Base-by-base conservation (phyloP, 2,113 vertebrate genomes). In the Pterophyllum scalare region DNA sequence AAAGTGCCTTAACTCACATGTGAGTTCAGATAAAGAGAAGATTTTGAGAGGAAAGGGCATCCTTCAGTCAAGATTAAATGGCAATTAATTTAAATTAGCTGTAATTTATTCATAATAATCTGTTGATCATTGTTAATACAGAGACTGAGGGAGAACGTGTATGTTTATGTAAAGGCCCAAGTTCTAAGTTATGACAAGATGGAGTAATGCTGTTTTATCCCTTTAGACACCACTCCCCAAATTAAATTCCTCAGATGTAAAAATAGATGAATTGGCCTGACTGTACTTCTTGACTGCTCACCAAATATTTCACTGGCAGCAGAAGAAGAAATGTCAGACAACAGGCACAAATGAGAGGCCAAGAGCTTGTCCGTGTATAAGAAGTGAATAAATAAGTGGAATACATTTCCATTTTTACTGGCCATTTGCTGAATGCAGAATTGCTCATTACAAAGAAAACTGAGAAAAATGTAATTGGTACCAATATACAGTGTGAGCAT, bases 241-340 rank as follows among this genome's bases (percentile, higher is more conserved):
- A 79, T 31, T 67, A 33, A 79, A 75, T 61, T 62, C 5, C 33
- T 56, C 59, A 46, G 24, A 57, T 61, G 2, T 77, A n/a, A 84
- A 81, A 64, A 83, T 52, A 87, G 33, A 83, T 52, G 4, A 72
- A 75, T 6, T 38, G 61, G 26, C 31, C 6, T 83, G 65, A 72
- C 28, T 72, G 46, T 5, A 3, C 57, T 74, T 56, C 57, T 74
- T 43, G 31, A 43, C 59, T 7, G 13, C 22, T 59, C 60, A 77
- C 35, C 65, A 72, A 72, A 46, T 52, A 31, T 26, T 72, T 52
- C 43, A 72, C 17, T 52, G 26, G 46, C 46, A 72, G 46, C 28
- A 52, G 10, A 20, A 19, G 24, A 52, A 19, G 49, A 70, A 70
- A 70, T 46, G 6, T 17, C 46, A 49, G 15, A 46, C 26, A 26